phyloP scores from a whole-genome alignment of 2,888 invertebrate species.

The Lycocerus yunnanus region DNA sequence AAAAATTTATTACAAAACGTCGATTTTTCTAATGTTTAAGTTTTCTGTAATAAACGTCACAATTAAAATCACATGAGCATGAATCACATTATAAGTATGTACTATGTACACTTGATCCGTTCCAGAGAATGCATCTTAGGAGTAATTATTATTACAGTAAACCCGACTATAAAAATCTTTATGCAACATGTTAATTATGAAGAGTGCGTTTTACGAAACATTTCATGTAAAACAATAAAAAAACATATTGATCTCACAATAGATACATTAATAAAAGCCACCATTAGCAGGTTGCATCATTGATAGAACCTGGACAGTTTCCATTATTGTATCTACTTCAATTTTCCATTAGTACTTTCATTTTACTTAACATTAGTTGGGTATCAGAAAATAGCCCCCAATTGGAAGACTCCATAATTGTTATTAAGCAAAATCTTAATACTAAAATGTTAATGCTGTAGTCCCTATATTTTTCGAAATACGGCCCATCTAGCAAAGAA shows the following conservation, averaged over 20 bases:
- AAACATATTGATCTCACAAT: neutral
- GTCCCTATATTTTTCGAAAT: too few relatives aligned
- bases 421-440: too few relatives aligned
- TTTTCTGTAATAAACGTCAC: slow-evolving; percentile 1
- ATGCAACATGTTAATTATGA: neutral
- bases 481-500: too few relatives aligned
- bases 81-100: slow-evolving; percentile 12
- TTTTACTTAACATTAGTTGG: too few relatives aligned
- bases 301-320: too few relatives aligned
- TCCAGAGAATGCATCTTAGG: slow-evolving; percentile 5
- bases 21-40: neutral
- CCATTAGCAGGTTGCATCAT: too few relatives aligned
- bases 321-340: too few relatives aligned
- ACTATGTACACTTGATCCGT: slow-evolving; percentile 5
- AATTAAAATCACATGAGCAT: slow-evolving; percentile 12
- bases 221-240: neutral
- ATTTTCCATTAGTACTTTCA: too few relatives aligned
- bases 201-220: neutral
- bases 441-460: too few relatives aligned
- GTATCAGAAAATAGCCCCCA: too few relatives aligned
- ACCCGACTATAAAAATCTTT: slow-evolving; percentile 7
- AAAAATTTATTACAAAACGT: neutral
- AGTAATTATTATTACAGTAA: slow-evolving; percentile 3
- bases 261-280: neutral
- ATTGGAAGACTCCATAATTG: too few relatives aligned